Evolutionary conservation across 2,113 vertebrate species (phyloP).

Genomic region (Thamnaconus septentrionalis): DNA sequence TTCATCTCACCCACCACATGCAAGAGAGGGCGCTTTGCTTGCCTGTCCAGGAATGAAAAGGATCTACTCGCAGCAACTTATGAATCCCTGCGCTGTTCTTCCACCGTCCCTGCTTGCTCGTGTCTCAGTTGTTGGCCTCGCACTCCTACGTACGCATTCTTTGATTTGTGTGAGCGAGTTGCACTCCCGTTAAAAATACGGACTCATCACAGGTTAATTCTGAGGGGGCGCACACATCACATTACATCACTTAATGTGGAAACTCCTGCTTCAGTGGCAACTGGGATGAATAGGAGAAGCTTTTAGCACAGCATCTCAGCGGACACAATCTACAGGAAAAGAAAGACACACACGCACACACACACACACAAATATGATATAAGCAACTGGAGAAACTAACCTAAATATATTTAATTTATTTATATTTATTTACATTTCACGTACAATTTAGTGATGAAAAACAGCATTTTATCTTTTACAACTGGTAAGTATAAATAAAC

Average conservation of each 20-base stretch:
- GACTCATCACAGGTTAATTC: slow-evolving; percentile 24
- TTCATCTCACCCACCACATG: slow-evolving; percentile 73
- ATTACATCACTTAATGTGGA: neutral
- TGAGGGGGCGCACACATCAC: neutral
- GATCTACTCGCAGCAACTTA: slow-evolving; percentile 30
- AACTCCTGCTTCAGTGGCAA: slow-evolving; percentile 26
- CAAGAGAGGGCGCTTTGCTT: slow-evolving; percentile 46
- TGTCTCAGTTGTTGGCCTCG: slow-evolving; percentile 11
- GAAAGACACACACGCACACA: no score
- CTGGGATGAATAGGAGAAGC: slow-evolving; percentile 13
- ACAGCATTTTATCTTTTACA: no score
- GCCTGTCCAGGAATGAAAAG: slow-evolving; percentile 49
- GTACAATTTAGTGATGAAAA: no score
- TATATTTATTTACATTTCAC: no score
- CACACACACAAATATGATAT: no score
- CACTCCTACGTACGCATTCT: neutral
- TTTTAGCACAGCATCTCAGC: slow-evolving; percentile 12
- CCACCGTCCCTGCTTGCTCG: slow-evolving; percentile 1
- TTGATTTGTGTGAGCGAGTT: slow-evolving; percentile 20
- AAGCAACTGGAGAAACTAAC: no score
- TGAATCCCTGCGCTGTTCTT: slow-evolving; percentile 30
- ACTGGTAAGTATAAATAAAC: no score
- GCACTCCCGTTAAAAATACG: slow-evolving; percentile 11
- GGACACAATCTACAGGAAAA: no score
- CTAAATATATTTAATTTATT: no score